phyloP scores from a whole-genome alignment of 2,797 vertebrate species.

The Yasuhikotakia modesta region DNA sequence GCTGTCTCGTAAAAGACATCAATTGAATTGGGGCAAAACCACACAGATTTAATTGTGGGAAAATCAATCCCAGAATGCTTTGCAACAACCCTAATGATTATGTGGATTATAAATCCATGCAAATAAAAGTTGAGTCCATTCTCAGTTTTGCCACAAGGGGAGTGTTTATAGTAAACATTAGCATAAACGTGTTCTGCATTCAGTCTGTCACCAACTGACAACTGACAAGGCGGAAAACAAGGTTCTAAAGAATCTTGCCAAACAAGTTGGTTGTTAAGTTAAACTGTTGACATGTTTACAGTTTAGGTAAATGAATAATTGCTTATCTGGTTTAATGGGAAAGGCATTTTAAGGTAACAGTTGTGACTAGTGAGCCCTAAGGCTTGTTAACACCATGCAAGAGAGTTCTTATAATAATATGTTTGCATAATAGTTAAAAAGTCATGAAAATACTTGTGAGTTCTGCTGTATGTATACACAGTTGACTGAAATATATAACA shows the following conservation, averaged over 20 bases:
- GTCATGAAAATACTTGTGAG: too few relatives aligned
- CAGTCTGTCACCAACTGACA: neutral
- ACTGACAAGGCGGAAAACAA: neutral
- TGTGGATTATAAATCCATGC: too few relatives aligned
- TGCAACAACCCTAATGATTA: too few relatives aligned
- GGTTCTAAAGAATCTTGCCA: too few relatives aligned
- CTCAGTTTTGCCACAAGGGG: neutral
- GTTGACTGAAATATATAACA: too few relatives aligned
- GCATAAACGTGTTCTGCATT: neutral
- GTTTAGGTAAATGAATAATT: neutral
- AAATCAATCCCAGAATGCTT: neutral
- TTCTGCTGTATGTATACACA: too few relatives aligned
- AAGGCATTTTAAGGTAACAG: neutral
- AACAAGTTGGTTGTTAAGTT: too few relatives aligned
- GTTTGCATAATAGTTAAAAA: too few relatives aligned
- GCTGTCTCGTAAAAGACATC: too few relatives aligned
- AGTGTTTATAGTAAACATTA: neutral
- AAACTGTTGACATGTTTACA: neutral
- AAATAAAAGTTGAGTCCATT: neutral
- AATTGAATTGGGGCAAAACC: neutral
- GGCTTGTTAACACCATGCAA: too few relatives aligned
- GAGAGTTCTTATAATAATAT: too few relatives aligned
- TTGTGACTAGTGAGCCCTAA: neutral
- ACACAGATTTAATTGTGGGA: neutral
- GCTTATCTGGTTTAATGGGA: neutral